phyloP scores from a whole-genome alignment of 2,113 vertebrate species.

The Irena cyanogastra region DNA sequence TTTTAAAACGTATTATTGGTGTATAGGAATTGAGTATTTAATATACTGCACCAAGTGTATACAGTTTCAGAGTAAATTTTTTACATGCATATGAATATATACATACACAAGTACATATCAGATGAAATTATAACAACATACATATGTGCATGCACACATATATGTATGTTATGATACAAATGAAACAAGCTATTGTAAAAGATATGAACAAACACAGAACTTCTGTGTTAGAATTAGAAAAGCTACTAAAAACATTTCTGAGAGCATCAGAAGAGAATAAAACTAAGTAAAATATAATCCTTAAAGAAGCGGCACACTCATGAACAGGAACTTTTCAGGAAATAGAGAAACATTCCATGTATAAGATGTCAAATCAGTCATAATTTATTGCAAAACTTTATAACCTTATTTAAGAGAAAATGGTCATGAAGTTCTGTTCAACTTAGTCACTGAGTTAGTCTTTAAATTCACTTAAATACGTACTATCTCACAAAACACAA shows the following conservation, averaged over 20 bases:
- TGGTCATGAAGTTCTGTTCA: background rate
- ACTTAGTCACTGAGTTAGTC: background rate
- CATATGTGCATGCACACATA: fast-evolving
- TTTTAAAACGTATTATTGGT: background rate
- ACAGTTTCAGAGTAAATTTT: background rate
- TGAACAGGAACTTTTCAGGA: background rate
- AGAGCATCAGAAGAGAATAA: background rate
- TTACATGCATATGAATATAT: background rate
- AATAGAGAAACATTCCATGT: background rate
- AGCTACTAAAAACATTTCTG: background rate
- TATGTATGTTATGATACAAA: background rate
- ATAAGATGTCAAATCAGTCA: background rate
- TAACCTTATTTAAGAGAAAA: background rate
- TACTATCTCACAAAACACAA: background rate
- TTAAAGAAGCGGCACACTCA: background rate
- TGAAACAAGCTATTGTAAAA: background rate
- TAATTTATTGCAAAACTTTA: background rate
- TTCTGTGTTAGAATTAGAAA: background rate
- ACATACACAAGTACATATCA: background rate
- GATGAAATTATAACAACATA: background rate
- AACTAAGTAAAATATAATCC: background rate
- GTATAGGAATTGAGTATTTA: background rate
- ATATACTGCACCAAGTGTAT: background rate
- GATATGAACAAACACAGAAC: background rate
- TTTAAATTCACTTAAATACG: background rate